phyloP scores from a whole-genome alignment of 2,888 invertebrate genomes.

The Callyntrura sp. region DNA sequence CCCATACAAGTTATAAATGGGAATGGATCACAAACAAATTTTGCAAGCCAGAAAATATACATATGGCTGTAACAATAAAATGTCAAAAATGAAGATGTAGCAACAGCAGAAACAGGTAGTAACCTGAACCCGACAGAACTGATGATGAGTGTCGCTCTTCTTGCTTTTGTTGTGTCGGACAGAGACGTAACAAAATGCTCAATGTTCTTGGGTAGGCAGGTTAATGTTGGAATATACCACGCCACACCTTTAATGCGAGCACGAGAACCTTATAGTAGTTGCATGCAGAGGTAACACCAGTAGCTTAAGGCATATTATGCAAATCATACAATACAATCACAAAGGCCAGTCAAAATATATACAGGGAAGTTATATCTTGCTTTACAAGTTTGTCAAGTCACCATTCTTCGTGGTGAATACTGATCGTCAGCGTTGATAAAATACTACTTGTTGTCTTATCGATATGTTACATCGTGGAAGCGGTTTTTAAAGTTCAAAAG shows the following conservation, averaged over 20 bases:
- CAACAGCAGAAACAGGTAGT: conserved; percentile 3
- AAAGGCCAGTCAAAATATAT: not conserved
- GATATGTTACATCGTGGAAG: conserved; percentile 24
- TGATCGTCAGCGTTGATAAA: conserved; percentile 31
- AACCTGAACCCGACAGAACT: not conserved
- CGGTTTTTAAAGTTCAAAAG: conserved; percentile 2
- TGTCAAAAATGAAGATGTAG: conserved; percentile 17
- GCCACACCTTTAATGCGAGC: not conserved
- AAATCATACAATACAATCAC: not conserved
- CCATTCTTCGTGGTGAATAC: conserved; percentile 11
- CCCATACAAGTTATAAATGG: not conserved
- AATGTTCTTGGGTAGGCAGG: not conserved
- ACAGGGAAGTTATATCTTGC: not conserved
- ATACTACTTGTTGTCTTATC: conserved; percentile 17
- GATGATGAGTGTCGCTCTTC: not conserved
- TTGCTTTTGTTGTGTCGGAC: not conserved
- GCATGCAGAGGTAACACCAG: conserved; percentile 21
- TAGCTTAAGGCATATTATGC: not conserved
- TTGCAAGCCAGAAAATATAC: too few relatives aligned
- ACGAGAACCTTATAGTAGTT: not conserved
- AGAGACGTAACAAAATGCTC: not conserved
- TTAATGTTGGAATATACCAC: too few relatives aligned
- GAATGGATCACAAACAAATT: not conserved
- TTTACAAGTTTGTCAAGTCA: conserved; percentile 41
- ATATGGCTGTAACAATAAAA: not conserved